Percentiles rank a stretch among this genome's conserved stretches.
These are phyloP conservation scores for Baccha elongata DNA, from an alignment of 2,888 invertebrate genomes.

Conservation along the genomic window DNA sequence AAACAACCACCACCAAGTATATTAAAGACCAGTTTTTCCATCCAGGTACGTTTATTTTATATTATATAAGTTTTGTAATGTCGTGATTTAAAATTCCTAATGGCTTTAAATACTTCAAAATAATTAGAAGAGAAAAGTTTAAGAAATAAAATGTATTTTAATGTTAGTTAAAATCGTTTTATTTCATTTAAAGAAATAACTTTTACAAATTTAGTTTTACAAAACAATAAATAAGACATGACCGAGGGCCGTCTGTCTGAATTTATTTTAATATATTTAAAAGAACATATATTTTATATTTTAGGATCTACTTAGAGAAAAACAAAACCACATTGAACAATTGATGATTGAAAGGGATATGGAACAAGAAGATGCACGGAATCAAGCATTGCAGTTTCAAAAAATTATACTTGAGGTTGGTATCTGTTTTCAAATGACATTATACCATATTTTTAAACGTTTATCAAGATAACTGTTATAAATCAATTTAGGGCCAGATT, in stretches of 20 bases:
- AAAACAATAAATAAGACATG: too few species aligned
- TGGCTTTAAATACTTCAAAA: background rate
- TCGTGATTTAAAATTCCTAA: background rate
- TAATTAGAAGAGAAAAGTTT: background rate
- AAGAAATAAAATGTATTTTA: too few species aligned
- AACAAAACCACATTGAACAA: slow-evolving; percentile 96
- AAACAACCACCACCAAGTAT: slow-evolving; percentile 76
- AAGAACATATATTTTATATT: background rate
- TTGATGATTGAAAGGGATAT: slow-evolving; percentile 95
- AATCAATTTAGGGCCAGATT: too few species aligned
- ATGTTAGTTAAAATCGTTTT: too few species aligned
- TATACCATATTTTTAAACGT: background rate
- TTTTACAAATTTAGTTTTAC: too few species aligned
- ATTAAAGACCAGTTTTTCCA: slow-evolving; percentile 81
- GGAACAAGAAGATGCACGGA: slow-evolving; percentile 94
- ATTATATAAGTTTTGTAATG: background rate
- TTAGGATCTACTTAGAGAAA: slow-evolving; percentile 95
- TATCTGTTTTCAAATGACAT: slow-evolving; percentile 68
- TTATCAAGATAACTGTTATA: too few species aligned
- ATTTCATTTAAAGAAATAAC: too few species aligned
- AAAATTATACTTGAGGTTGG: slow-evolving; percentile 82
- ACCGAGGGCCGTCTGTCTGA: too few species aligned
- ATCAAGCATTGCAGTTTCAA: slow-evolving; percentile 84
- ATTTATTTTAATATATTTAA: background rate
- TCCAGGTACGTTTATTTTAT: slow-evolving; percentile 79